phyloP scores from a whole-genome alignment of 2,113 vertebrate species.

The Lampris megalopsis region DNA sequence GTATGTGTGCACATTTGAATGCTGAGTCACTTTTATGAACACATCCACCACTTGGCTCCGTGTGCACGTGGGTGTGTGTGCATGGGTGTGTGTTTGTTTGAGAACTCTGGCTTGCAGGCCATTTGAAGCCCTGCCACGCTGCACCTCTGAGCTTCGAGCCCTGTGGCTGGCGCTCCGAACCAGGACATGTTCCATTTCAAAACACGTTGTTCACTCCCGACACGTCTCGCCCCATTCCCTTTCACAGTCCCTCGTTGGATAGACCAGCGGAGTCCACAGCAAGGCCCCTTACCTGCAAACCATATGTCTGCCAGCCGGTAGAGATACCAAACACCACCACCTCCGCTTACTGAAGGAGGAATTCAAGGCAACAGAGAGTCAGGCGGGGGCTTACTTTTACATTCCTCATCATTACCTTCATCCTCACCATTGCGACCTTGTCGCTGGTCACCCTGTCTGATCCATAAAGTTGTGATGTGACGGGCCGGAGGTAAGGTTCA shows the following conservation, averaged over 20 bases:
- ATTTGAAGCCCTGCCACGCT: conserved; percentile 42
- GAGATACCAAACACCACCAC: conserved; percentile 4
- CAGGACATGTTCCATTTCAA: conserved; percentile 33
- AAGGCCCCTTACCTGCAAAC: neutral
- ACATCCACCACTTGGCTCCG: conserved; percentile 38
- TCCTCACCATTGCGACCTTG: no score
- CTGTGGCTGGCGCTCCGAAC: conserved; percentile 41
- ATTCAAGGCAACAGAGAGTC: conserved; percentile 31
- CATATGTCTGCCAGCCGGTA: conserved; percentile 12
- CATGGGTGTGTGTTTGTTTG: neutral
- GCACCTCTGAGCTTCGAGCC: conserved; percentile 58
- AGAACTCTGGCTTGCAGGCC: conserved; percentile 43
- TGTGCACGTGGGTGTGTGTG: conserved; percentile 10
- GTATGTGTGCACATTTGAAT: conserved; percentile 1
- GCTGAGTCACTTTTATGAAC: conserved; percentile 6
- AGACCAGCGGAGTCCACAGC: neutral
- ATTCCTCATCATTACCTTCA: no score
- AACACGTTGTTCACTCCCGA: conserved; percentile 51
- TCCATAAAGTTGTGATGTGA: no score
- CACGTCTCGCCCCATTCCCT: conserved; percentile 55
- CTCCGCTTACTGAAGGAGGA: conserved; percentile 6
- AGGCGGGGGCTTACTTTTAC: conserved; percentile 11
- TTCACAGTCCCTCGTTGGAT: conserved; percentile 13
- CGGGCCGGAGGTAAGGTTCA: no score
- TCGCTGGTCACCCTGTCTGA: no score